Base-by-base conservation (phyloP, 2,113 vertebrate genomes). In the Machaerirhynchus nigripectus region DNA sequence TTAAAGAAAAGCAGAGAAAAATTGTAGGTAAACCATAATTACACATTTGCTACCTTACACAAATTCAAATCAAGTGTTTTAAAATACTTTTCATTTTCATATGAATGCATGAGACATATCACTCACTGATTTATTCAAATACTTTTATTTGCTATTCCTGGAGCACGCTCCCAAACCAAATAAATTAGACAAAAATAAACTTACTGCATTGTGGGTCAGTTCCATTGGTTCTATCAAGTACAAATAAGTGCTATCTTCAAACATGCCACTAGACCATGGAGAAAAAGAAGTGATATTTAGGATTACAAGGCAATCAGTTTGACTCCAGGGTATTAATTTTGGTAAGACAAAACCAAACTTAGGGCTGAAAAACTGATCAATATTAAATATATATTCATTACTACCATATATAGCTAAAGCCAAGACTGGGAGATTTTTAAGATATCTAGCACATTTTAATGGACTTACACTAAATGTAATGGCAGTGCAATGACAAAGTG, bases 191-290 rank as follows among this genome's bases (percentile, higher is more conserved):
- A 60, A 84, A 65, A 91, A 79, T 94, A 89, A 76, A 98, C 99
- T 99, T 98, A 99, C 99, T 83, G 97, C 97, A 74, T 95, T 97
- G 93, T 99, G 98, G 75, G 95, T 98, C 97, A 99, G 98, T 87
- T 98, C 98, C 95, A 98, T 84, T 0, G 99, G 99, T 96, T 99
- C 99, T 96, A 99, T 99, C 97, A 98, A 98, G 91, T 99, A 99
- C 79, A 98, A 75, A 26, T 98, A 98, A 94, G 97, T 95, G 83
- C 96, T 97, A 87, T 99, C 99, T 96, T 99, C 99, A 98, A 99
- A 99, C 98, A 99, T 99, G 79, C 99, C 99, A 92, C 99, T 99
- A 79, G 24, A 90, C 96, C 9, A 78, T 61, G 55, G 84, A 97
- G 94, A 84, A 96, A 53, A 82, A 89, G 50, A 35, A 71, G 24